Conservation (phyloP, 2,888 invertebrate genomes). For the Drosophila atripex region DNA sequence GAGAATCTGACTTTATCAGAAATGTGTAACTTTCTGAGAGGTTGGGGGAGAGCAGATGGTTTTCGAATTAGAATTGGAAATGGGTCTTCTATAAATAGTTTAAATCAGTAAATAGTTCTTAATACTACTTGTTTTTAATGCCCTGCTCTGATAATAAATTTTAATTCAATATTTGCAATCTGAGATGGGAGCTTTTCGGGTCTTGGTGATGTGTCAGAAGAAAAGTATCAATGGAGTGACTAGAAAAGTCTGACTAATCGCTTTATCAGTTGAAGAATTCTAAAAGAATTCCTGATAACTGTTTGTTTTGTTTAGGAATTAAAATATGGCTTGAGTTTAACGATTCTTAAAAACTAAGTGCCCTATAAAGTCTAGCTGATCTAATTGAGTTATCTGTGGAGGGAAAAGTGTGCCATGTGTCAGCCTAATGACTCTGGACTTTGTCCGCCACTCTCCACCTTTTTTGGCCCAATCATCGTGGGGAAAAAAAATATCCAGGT, state of each 20-base stretch:
- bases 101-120: not conserved
- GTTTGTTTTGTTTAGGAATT: not conserved
- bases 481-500: slow-evolving; percentile 18
- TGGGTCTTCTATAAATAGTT: no score
- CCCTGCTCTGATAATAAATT: slow-evolving; percentile 1
- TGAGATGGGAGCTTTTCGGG: slow-evolving; percentile 1
- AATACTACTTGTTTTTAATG: not conserved
- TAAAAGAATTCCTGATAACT: not conserved
- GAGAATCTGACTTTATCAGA: slow-evolving; percentile 2
- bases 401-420: slow-evolving; percentile 34
- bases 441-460: slow-evolving; percentile 18
- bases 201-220: not conserved
- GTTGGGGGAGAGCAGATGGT: slow-evolving; percentile 13
- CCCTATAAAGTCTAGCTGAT: not conserved
- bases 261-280: slow-evolving; percentile 7
- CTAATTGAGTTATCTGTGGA: slow-evolving; percentile 27
- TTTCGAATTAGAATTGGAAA: not conserved
- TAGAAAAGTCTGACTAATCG: not conserved
- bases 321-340: not conserved
- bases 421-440: slow-evolving; percentile 41
- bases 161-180: slow-evolving; percentile 20
- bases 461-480: slow-evolving; percentile 11
- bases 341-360: slow-evolving; percentile 1
- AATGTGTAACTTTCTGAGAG: not conserved
- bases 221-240: no score